Base-by-base conservation (phyloP, 1,140 invertebrate genomes). In the Bombus pyrosoma region DNA sequence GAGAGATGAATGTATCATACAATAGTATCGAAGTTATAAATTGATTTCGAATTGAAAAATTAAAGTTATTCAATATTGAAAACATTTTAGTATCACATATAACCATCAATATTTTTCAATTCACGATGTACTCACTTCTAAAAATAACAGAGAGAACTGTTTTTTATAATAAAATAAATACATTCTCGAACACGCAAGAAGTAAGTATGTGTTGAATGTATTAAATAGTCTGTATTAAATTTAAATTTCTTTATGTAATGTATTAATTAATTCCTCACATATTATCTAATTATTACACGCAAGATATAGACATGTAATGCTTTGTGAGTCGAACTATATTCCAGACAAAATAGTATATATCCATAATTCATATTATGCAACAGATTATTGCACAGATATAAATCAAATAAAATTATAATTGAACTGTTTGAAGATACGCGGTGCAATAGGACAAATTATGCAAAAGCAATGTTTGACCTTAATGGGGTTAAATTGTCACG, bases 331-430 rank as follows among this genome's bases (percentile, higher is more conserved):
- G 22, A 69, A 69, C 34, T 37, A 9, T 37, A 1, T 69, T 37
- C 34, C 9, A 12, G 3, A 25, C 25, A 69, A 39, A 69, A 4
- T 59, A 69, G 3, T 69, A 53, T 53, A 13, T 39, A 73, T 22
- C 22, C 15, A 73, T 43, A 73, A 43, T 73, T 10, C 3, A 47
- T 47, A 73, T 73, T 73, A 15, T 73, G 6, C 15, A 71, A 71
- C 39, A 15, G 10, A 72, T 32, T 53, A 53, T 73, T 41, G 12
- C 9, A 73, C 13, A 15, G 28, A 32, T 74, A 47, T 32, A 39
- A 32, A 77, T 77, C 12, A 41, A 80, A 69, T 53, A 69, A 69
- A 80, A 79, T 68, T 68, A 18, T 32, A 66, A 80, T 69, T 41
- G 32, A 47, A 68, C 8, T 25, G n/a, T 32, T 66, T 41, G 5